phyloP scores from a whole-genome alignment of 2,113 vertebrate species.

The Falcunculus frontatus region DNA sequence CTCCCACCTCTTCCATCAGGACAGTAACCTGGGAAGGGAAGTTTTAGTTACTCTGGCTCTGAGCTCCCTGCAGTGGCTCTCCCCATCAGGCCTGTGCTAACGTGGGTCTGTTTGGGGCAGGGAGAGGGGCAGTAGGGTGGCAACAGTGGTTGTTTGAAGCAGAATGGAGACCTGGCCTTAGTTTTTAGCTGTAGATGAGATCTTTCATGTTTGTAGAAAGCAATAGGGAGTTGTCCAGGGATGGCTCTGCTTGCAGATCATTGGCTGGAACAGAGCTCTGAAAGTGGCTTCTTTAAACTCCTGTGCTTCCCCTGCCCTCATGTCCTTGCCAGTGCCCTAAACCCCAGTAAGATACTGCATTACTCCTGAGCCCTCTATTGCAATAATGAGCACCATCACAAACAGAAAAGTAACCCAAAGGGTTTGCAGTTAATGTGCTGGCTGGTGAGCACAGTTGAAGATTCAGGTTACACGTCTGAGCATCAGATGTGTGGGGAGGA shows the following conservation, averaged over 20 bases:
- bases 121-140: not conserved
- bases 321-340: not conserved
- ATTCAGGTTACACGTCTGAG: not conserved
- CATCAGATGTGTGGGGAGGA: not conserved
- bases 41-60: not conserved
- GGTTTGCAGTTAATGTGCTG: accelerated
- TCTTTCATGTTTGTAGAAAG: not conserved
- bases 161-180: not conserved
- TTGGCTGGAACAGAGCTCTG: not conserved
- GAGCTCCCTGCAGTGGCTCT: not conserved
- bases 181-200: not conserved
- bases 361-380: not conserved
- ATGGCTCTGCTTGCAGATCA: accelerated
- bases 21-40: not conserved
- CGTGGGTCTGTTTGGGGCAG: accelerated
- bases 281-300: not conserved
- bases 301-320: not conserved
- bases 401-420: not conserved
- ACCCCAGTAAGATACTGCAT: not conserved
- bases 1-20: not conserved
- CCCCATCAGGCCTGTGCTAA: not conserved
- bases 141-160: not conserved
- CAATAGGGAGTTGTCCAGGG: not conserved
- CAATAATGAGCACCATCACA: not conserved
- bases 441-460: not conserved